Evolutionary conservation across 2,113 vertebrate genomes (phyloP), one percentile per base, ranked within the genome.

Genomic region (Bombycilla garrulus): DNA sequence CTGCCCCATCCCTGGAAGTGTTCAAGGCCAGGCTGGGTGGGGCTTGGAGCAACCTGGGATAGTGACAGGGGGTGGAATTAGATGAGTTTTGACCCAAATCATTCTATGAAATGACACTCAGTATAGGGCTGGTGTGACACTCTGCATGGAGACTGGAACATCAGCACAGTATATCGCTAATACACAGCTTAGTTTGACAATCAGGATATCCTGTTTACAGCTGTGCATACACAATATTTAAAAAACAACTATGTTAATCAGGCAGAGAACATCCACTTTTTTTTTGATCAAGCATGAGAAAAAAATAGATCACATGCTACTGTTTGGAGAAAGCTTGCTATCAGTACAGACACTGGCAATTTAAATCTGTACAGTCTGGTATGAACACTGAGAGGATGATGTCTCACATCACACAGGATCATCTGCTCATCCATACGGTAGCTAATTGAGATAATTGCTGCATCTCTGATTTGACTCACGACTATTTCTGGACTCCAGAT

Each of bases 361-460:
- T 86, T 38, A 58, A 44, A 71, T 84, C 57, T 88, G 69, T 50
- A 44, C 76, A 86, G 60, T 48, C 79, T 91, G 69, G 40, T 81
- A 67, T 36, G 86, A 93, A 88, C 61, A 88, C 3, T 17, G 57
- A 79, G 57, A 79, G 45, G 50, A 80, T 80, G 74, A 54, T 92
- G 70, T 78, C 82, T 92, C 85, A 17, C 72, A 73, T 76, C 88
- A 79, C 78, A 88, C 40, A 45, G 76, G 3, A 84, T 96, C 96
- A 94, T 95, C 94, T 96, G 94, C 81, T 97, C 88, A 48, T n/a
- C 86, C 94, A 91, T 76, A 96, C 7, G 16, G 93, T 8, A n/a
- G 16, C 94, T 95, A 95, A 95, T 88, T 94, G 95, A 96, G 80
- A n/a, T 83, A 95, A 96, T 53, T 79, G 61, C 79, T 86, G 57